Conservation (phyloP, 1,140 invertebrate species). For the Heliconius congener region DNA sequence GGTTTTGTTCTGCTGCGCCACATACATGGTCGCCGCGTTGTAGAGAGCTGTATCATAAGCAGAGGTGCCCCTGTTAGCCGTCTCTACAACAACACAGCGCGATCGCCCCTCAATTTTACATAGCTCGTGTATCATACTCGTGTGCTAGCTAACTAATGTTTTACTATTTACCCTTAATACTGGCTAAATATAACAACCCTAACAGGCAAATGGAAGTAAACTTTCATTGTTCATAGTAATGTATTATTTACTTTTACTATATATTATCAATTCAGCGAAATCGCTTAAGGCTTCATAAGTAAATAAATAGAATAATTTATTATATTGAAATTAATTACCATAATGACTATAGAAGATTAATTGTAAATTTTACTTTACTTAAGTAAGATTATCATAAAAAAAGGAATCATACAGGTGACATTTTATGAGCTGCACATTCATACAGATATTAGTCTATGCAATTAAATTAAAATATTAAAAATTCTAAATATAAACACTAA, state of each 20-base stretch:
- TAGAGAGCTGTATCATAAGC: conserved; percentile 95
- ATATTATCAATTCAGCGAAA: no score
- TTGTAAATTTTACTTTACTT: neutral
- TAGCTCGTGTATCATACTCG: neutral
- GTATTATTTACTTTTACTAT: no score
- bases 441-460: neutral
- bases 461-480: neutral
- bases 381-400: neutral
- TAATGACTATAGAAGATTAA: neutral
- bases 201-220: no score
- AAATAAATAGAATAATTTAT: neutral
- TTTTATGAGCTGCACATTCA: neutral
- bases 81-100: conserved; percentile 67
- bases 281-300: conserved; percentile 18
- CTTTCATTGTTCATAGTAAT: no score
- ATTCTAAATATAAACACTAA: no score
- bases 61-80: conserved; percentile 84
- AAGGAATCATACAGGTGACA: neutral
- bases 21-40: conserved; percentile 95
- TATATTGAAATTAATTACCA: neutral
- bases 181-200: no score
- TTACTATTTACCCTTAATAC: neutral
- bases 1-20: conserved; percentile 90
- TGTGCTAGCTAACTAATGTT: neutral
- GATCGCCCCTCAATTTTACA: conserved; percentile 41